These are phyloP conservation scores for Druon quercuslanigerum DNA, from an alignment of 1,140 invertebrate species.

Conservation along the genomic window DNA sequence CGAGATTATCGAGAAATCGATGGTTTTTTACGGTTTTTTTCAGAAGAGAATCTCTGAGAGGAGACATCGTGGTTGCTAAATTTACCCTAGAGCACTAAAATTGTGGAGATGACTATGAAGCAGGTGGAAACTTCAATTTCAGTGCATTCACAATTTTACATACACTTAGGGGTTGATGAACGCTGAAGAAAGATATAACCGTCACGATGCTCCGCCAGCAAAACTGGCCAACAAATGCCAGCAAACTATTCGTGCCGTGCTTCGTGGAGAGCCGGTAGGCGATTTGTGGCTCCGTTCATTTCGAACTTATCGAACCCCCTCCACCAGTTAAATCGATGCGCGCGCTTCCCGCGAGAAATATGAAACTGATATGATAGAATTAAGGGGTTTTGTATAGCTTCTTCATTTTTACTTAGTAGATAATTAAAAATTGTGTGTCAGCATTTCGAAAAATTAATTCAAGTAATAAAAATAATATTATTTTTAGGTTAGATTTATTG, in stretches of 20 bases:
- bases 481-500: too few relatives aligned
- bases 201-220: background rate
- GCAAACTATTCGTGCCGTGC: background rate
- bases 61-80: background rate
- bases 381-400: background rate
- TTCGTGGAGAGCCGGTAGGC: conserved; percentile 4
- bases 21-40: background rate
- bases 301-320: background rate
- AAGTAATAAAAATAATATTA: too few relatives aligned
- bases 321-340: conserved; percentile 13
- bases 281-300: conserved; percentile 3
- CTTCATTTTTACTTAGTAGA: background rate
- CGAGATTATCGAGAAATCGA: background rate
- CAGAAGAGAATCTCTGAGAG: background rate
- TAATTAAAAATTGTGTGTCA: too few relatives aligned
- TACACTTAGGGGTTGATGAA: conserved; percentile 7
- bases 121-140: background rate
- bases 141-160: background rate
- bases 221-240: background rate
- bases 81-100: too few relatives aligned
- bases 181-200: background rate
- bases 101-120: background rate
- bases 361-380: background rate
- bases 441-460: too few relatives aligned
- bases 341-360: conserved; percentile 10